Base-by-base conservation (phyloP, 1,140 invertebrate species). In the Gryon sp. region DNA sequence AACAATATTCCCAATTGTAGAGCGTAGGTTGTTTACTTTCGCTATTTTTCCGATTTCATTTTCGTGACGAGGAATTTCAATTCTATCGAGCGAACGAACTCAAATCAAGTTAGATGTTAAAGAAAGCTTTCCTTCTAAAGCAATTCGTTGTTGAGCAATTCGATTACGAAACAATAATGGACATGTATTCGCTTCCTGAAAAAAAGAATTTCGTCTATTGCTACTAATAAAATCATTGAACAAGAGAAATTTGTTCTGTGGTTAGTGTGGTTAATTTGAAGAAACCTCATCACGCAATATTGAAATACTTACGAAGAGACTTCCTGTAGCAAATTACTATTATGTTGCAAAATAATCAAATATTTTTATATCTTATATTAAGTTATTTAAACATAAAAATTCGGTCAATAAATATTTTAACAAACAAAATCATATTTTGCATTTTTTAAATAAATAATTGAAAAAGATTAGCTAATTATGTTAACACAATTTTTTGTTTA, bases 101-200 rank as follows among this genome's bases (percentile, higher is more conserved):
- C n/a, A n/a, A 7, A 24, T 4, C 22, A 24, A 24, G 22, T 24
- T n/a, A n/a, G n/a, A n/a, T n/a, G n/a, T n/a, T n/a, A n/a, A n/a
- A n/a, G n/a, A n/a, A n/a, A n/a, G n/a, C n/a, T 18, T 46, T 34
- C 40, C 43, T 40, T 20, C 9, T 36, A 9, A 8, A 18, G 11
- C 11, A 15, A n/a, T n/a, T 24, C 40, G 63, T 34, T 68, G 40
- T 57, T 57, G 63, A 57, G 63, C 57, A 68, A 68, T 22, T 1
- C 14, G 22, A 24, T 57, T 57, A 22, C 52, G 41, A 48, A 57
- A 68, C 63, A 55, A 55, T 66, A 55, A 66, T 50, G 38, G 18
- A 65, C 18, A 52, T n/a, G n/a, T 65, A 43, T 52, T 65, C 46
- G 46, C 46, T 65, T 65, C 60, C 60, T 65, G 46, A n/a, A n/a